Evolutionary conservation across 2,888 invertebrate genomes (phyloP).

Genomic region (Lymantria dispar): DNA sequence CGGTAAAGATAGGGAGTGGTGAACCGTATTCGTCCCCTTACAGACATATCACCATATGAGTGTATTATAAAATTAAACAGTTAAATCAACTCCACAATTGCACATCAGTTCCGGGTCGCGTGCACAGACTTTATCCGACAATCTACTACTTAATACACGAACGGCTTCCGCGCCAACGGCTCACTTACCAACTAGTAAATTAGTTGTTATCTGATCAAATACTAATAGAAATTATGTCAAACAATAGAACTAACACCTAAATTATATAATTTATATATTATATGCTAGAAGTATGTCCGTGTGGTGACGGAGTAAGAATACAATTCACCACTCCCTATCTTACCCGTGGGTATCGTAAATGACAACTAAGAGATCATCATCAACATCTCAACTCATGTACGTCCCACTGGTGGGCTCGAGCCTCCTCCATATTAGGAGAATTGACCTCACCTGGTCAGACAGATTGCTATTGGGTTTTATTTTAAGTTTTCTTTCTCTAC

Average conservation of each 20-base stretch:
- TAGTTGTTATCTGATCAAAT: constrained; percentile 17
- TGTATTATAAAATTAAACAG: not conserved
- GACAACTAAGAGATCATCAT: too few species aligned
- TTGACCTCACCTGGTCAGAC: too few species aligned
- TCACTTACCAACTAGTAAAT: constrained; percentile 41
- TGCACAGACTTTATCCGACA: constrained; percentile 35
- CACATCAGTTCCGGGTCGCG: constrained; percentile 22
- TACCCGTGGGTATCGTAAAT: too few species aligned
- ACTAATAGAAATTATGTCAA: constrained; percentile 12
- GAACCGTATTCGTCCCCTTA: too few species aligned
- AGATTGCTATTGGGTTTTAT: too few species aligned
- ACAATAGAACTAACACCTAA: not conserved
- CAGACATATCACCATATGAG: not conserved
- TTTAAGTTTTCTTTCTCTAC: too few species aligned
- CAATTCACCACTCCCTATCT: too few species aligned
- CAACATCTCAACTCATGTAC: too few species aligned
- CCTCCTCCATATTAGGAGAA: too few species aligned
- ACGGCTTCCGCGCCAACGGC: constrained; percentile 39
- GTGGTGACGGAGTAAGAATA: too few species aligned
- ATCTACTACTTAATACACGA: constrained; percentile 40
- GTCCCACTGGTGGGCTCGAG: too few species aligned
- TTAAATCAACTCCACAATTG: not conserved
- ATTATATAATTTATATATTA: not conserved
- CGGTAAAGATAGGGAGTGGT: too few species aligned
- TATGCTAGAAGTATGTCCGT: not conserved